Percentiles rank a stretch among this genome's conserved stretches.
Conservation (phyloP, 1,140 invertebrate species). For the Saxidomus purpurata region DNA sequence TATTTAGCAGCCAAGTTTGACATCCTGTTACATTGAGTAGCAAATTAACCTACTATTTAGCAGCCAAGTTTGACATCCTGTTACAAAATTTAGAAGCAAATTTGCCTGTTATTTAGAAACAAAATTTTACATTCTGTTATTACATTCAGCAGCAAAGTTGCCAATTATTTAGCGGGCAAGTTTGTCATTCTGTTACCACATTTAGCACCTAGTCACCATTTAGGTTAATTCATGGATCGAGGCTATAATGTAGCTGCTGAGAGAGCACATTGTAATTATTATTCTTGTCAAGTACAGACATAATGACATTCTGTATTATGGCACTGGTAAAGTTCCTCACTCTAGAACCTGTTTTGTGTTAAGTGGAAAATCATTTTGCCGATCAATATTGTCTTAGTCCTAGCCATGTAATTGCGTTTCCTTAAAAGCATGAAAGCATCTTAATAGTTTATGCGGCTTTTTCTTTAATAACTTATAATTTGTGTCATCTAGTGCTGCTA, state of each 20-base stretch:
- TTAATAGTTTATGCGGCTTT: background rate
- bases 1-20: too few relatives aligned
- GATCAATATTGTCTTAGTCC: constrained; percentile 22
- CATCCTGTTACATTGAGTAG: too few relatives aligned
- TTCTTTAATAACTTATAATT: background rate
- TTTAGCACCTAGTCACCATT: too few relatives aligned
- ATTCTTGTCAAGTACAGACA: background rate
- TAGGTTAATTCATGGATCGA: background rate
- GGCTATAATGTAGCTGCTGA: background rate
- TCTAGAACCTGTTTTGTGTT: constrained; percentile 6
- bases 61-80: too few relatives aligned
- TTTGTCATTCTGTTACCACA: too few relatives aligned
- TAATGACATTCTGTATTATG: background rate
- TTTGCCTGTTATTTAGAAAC: too few relatives aligned
- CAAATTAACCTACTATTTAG: too few relatives aligned
- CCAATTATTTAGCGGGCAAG: too few relatives aligned
- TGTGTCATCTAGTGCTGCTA: too few relatives aligned
- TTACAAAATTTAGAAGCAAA: too few relatives aligned
- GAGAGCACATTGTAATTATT: background rate
- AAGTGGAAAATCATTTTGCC: background rate
- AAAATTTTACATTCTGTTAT: too few relatives aligned
- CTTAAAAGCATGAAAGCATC: constrained; percentile 4
- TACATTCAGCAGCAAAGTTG: too few relatives aligned
- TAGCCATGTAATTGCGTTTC: background rate
- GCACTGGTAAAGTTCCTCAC: background rate